A percentile compares a stretch with the other conserved stretches of the same genome.
Conservation (phyloP, 2,113 vertebrate genomes). For the Colinus virginianus region DNA sequence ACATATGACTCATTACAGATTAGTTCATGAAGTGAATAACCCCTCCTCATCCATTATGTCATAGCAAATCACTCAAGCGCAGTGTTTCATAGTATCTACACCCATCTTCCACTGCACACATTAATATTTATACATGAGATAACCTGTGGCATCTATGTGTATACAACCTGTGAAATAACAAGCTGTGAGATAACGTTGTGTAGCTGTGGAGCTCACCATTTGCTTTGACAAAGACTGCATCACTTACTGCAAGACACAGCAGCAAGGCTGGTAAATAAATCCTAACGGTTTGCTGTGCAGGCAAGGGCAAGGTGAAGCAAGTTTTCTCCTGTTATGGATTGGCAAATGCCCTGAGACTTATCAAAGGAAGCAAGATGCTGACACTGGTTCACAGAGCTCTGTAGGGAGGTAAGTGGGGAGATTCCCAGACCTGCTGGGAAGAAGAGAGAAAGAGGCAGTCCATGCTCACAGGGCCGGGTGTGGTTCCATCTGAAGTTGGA, state of each 20-base stretch:
- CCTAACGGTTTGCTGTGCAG: not conserved
- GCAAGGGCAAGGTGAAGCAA: not conserved
- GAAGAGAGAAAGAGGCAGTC: not conserved
- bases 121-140: not conserved
- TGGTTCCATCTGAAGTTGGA: not conserved
- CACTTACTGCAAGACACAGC: not conserved
- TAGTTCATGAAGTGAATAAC: slow-evolving; percentile 8
- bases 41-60: not conserved
- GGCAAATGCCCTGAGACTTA: not conserved
- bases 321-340: not conserved
- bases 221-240: not conserved
- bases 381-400: not conserved
- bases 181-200: not conserved
- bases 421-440: not conserved
- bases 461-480: not conserved
- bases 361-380: not conserved
- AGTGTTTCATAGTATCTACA: not conserved
- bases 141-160: not conserved
- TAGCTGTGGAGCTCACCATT: not conserved
- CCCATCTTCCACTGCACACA: not conserved
- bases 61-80: not conserved
- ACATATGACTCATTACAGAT: slow-evolving; percentile 37
- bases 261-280: not conserved
- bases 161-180: not conserved
- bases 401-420: not conserved